phyloP scores from a whole-genome alignment of 2,888 invertebrate species.

The Meliscaeva auricollis region DNA sequence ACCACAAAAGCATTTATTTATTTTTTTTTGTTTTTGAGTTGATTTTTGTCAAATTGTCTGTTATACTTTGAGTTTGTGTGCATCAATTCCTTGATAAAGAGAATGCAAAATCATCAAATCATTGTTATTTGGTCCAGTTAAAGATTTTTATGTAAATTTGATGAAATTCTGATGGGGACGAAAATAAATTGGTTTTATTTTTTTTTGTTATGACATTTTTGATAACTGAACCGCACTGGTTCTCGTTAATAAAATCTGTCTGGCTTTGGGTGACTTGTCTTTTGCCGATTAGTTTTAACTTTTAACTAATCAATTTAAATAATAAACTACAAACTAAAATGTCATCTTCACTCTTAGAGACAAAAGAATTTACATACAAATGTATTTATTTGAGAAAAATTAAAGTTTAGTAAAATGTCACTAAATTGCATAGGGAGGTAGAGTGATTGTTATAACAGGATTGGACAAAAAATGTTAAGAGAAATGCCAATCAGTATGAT shows the following conservation, averaged over 20 bases:
- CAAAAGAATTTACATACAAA: slow-evolving; percentile 12
- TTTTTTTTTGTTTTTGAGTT: slow-evolving; percentile 1
- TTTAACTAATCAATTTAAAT: neutral
- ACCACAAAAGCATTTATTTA: slow-evolving; percentile 4
- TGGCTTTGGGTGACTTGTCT: neutral
- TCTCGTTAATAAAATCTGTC: neutral
- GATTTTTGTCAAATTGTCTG: neutral
- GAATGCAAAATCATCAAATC: slow-evolving; percentile 9
- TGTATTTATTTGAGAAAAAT: too few relatives aligned
- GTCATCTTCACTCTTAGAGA: slow-evolving; percentile 8
- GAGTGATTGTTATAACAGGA: neutral
- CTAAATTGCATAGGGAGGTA: neutral
- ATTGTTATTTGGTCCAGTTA: slow-evolving; percentile 12
- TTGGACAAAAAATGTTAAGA: too few relatives aligned
- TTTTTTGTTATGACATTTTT: slow-evolving; percentile 15
- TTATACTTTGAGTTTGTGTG: slow-evolving; percentile 1
- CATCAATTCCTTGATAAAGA: slow-evolving; percentile 7
- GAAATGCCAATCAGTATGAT: too few relatives aligned
- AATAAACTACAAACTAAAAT: slow-evolving; percentile 19
- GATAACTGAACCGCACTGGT: neutral
- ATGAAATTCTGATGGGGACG: slow-evolving; percentile 13
- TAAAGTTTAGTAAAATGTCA: neutral
- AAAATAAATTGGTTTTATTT: neutral
- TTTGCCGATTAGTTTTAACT: neutral
- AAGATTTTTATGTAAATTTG: slow-evolving; percentile 22